Evolutionary conservation across 2,888 invertebrate genomes (phyloP), one percentile per base, ranked within the genome.

Genomic region (Thumatha senex): DNA sequence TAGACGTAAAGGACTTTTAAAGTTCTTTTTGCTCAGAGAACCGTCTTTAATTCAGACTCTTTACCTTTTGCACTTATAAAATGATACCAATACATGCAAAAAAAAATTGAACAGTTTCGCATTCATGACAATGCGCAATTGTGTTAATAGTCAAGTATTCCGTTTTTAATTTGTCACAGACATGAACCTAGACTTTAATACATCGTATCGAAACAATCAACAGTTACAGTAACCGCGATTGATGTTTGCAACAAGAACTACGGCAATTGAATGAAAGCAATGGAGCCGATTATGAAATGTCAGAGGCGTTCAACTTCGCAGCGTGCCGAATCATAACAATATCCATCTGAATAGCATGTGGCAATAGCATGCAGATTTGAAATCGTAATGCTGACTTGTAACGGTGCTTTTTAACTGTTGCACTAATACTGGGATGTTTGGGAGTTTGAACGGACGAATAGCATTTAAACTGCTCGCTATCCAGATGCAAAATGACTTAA

Each of bases 291-390:
- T 70, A 50, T 59, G 48, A 64, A 69, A 67, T 61, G 64, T 59
- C 67, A 69, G 59, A 51, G 53, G 48, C 58, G 54, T 47, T 45
- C 36, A 46, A 54, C 14, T 50, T 54, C 46, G 53, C 51, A 53
- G 55, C 58, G 58, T 59, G 62, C 46, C 54, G 47, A 70, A 58
- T 64, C 67, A 61, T 56, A 67, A 66, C 66, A 68, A 59, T 60
- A 61, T 56, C 36, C 40, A 52, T 36, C 51, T 41, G 45, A 53
- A 56, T 51, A 50, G 53, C 44, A 60, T 64, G 59, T 45, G 40
- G 56, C 61, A 56, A 63, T 34, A 35, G 48, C 48, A 45, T 67
- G 67, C 67, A 61, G 57, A 64, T 64, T 56, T 58, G 18, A 45
- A 61, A 67, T 58, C 44, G 59, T 57, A 61, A 61, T 59, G 46